Evolutionary conservation across 92 coral and sea anemone genomes (phyloP).

Genomic region (Epizoanthus illoricatus): DNA sequence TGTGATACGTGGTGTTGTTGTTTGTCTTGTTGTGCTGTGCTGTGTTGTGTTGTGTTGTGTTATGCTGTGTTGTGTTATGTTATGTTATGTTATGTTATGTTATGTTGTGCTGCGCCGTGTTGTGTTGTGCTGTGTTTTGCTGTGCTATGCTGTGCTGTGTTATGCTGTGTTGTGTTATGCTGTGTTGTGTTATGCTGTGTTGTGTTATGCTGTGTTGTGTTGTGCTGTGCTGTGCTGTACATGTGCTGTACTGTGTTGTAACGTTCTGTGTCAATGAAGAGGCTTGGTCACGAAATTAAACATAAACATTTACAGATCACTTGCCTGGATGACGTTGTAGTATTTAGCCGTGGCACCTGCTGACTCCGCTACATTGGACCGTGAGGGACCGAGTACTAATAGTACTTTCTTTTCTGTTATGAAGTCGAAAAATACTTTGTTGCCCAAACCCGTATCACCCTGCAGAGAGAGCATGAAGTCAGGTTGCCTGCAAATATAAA

Average conservation of each 20-base stretch:
- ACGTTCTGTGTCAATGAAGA: not conserved
- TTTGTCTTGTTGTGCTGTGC: not conserved
- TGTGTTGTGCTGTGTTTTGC: not conserved
- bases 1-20: too few species aligned
- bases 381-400: conserved; percentile 28
- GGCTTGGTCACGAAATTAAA: too few species aligned
- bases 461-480: not conserved
- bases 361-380: conserved; percentile 38
- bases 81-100: not conserved
- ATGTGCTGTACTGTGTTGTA: not conserved
- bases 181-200: not conserved
- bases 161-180: not conserved
- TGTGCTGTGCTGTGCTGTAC: not conserved
- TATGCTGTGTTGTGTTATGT: not conserved
- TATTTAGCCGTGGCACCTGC: conserved; percentile 35
- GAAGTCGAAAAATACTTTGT: conserved; percentile 34
- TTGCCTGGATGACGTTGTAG: conserved; percentile 29
- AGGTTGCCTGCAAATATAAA: not conserved
- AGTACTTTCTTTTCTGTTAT: conserved; percentile 15
- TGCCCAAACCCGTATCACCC: conserved; percentile 37
- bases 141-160: not conserved
- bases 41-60: not conserved
- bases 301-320: too few species aligned
- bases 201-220: not conserved
- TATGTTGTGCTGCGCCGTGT: not conserved